A percentile compares a stretch with the other conserved stretches of the same genome.
Evolutionary conservation across 30 jellyfish, hydroid and myxozoan genomes (phyloP).

Genomic region (Cassiopea xamachana): DNA sequence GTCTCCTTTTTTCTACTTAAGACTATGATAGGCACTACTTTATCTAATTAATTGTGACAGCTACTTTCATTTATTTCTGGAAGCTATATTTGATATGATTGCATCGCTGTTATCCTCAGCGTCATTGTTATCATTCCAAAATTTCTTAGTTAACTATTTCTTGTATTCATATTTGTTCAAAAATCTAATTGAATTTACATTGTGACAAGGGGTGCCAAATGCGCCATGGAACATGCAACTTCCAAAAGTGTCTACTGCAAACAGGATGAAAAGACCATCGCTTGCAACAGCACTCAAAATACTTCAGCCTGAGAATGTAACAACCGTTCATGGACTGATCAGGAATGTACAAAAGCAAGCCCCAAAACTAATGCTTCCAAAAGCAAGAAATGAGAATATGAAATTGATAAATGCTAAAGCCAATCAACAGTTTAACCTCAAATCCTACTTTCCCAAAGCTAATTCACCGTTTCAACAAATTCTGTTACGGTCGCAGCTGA

Average conservation of each 20-base stretch:
- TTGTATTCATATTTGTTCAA: no score
- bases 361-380: neutral
- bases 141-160: no score
- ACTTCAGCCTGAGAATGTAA: constrained; percentile 19
- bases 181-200: no score
- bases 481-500: neutral
- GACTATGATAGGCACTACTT: no score
- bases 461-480: neutral
- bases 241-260: neutral
- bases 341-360: neutral
- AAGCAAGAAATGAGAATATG: neutral
- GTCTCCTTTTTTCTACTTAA: no score
- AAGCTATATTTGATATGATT: no score
- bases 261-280: constrained; percentile 13
- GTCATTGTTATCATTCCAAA: no score
- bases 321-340: neutral
- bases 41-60: no score
- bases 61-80: no score
- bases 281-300: constrained; percentile 36
- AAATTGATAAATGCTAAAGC: neutral
- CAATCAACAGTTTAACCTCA: neutral
- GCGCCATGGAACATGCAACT: neutral
- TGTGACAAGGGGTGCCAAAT: neutral
- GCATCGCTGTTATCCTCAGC: no score
- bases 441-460: neutral